Conservation (phyloP, 30 jellyfish, hydroid and myxozoan species). For the Cassiopea xamachana region DNA sequence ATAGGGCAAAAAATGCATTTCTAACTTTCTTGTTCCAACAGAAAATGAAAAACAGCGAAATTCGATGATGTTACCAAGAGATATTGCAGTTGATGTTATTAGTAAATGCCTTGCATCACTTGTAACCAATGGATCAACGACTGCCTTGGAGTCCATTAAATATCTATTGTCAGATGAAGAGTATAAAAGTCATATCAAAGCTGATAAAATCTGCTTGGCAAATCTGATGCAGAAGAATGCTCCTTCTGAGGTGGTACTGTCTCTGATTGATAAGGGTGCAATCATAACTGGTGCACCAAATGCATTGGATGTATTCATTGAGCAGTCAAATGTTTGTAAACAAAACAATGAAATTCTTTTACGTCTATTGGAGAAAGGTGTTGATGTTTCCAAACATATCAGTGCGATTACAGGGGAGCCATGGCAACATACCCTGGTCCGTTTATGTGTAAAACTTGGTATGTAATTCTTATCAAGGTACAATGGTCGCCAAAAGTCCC, state of each 20-base stretch:
- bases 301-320: slow-evolving; percentile 5
- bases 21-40: neutral
- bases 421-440: slow-evolving; percentile 4
- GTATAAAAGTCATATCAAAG: neutral
- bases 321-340: neutral
- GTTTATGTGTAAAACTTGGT: slow-evolving; percentile 9
- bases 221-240: slow-evolving; percentile 1
- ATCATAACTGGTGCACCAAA: neutral
- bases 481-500: too few relatives aligned
- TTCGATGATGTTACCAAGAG: neutral
- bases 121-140: neutral
- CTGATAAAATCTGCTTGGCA: neutral
- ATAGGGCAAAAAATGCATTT: neutral
- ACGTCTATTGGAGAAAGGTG: slow-evolving; percentile 5
- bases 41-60: neutral
- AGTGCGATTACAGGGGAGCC: slow-evolving; percentile 2
- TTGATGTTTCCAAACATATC: slow-evolving; percentile 22
- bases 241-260: neutral
- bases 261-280: slow-evolving; percentile 14
- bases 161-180: neutral
- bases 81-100: neutral
- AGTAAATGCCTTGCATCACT: slow-evolving; percentile 10
- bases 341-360: neutral
- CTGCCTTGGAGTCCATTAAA: slow-evolving; percentile 4
- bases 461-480: neutral